These are phyloP conservation scores for Micromys minutus DNA, from an alignment of 2,113 vertebrate species.

Conservation along the genomic window DNA sequence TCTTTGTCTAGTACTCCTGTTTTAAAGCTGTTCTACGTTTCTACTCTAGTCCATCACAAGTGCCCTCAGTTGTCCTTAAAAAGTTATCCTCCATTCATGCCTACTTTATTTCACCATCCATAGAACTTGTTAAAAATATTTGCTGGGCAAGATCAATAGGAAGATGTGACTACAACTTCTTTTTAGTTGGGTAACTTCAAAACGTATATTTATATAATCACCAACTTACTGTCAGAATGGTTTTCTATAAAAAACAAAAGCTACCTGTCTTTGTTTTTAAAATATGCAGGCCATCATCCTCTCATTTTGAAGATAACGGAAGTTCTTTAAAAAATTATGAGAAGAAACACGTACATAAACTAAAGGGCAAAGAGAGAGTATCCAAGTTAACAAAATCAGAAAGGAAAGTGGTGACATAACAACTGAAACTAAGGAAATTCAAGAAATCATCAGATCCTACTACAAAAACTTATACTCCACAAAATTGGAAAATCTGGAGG, in stretches of 20 bases:
- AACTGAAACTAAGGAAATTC: too few relatives aligned
- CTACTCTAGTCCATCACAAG: too few relatives aligned
- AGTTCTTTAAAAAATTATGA: neutral
- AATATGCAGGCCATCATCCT: neutral
- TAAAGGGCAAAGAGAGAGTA: too few relatives aligned
- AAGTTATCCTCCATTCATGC: neutral
- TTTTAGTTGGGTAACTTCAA: neutral
- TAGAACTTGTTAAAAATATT: neutral
- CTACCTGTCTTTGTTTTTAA: neutral
- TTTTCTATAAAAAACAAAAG: neutral
- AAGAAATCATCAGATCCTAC: too few relatives aligned
- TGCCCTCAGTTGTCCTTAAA: neutral
- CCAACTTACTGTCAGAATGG: neutral
- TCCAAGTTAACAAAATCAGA: too few relatives aligned
- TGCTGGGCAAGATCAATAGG: neutral
- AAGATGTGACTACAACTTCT: neutral
- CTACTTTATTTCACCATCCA: neutral
- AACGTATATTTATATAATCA: neutral
- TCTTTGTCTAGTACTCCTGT: neutral
- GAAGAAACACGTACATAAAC: neutral
- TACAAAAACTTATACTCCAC: too few relatives aligned
- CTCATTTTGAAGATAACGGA: neutral
- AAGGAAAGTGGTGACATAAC: too few relatives aligned
- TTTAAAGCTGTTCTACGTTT: accelerated
- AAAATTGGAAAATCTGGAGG: too few relatives aligned